Percentiles rank a stretch among this genome's conserved stretches.
These are phyloP conservation scores for Listronotus bonariensis DNA, from an alignment of 1,140 invertebrate species.

Conservation along the genomic window DNA sequence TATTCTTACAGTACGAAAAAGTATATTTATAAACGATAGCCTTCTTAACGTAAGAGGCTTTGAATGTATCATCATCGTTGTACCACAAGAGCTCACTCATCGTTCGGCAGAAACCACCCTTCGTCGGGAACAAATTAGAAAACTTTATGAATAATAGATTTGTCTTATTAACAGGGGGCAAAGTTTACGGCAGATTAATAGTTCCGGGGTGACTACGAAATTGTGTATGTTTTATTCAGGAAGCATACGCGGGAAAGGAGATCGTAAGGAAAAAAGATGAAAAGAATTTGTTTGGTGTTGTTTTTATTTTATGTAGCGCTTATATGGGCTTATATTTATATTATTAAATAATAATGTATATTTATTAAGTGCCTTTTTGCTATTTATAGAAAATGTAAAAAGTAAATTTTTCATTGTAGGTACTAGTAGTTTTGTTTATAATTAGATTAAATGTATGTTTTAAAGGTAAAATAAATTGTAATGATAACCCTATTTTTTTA, in stretches of 20 bases:
- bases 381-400: too few species aligned
- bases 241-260: conserved; percentile 12
- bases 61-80: conserved; percentile 12
- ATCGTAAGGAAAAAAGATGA: conserved; percentile 1
- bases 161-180: conserved; percentile 35
- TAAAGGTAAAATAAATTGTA: too few species aligned
- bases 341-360: too few species aligned
- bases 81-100: conserved; percentile 20
- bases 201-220: conserved; percentile 30
- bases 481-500: too few species aligned
- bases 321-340: too few species aligned
- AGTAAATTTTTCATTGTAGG: too few species aligned
- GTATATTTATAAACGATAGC: too few species aligned
- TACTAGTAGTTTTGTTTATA: too few species aligned
- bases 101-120: conserved; percentile 11
- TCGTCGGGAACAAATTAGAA: conserved; percentile 32
- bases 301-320: not conserved
- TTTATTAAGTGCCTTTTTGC: too few species aligned
- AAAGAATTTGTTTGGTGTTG: conserved; percentile 1
- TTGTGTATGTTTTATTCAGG: conserved; percentile 37
- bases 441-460: too few species aligned
- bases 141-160: conserved; percentile 40
- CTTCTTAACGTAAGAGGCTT: conserved; percentile 5
- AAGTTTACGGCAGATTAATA: conserved; percentile 31
- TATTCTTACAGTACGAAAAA: too few species aligned